Conservation (phyloP, 2,888 invertebrate genomes). For the Drosophila glabriapex region DNA sequence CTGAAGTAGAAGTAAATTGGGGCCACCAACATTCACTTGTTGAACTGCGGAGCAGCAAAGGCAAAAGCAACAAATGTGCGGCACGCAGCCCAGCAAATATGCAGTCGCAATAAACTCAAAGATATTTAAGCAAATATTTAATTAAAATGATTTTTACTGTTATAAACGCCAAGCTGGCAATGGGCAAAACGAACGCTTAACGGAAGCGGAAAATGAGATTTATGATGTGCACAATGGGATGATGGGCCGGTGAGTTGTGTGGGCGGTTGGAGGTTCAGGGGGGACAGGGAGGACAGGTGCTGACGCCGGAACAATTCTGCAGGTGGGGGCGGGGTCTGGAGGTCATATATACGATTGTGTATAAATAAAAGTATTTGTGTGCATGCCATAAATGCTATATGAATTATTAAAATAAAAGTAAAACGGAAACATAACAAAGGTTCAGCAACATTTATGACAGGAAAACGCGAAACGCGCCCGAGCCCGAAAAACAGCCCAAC, state of each 20-base stretch:
- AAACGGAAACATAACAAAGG: conserved; percentile 81
- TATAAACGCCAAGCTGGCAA: conserved; percentile 3
- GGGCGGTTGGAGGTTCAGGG: neutral
- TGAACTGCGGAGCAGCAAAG: conserved; percentile 34
- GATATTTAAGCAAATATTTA: conserved; percentile 55
- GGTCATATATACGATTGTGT: conserved; percentile 35
- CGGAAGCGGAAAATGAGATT: conserved; percentile 81
- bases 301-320: conserved; percentile 40
- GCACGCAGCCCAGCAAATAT: conserved; percentile 4
- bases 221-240: conserved; percentile 71
- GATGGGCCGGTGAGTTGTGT: neutral
- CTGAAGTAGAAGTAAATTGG: conserved; percentile 12
- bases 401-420: conserved; percentile 81
- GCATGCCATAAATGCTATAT: conserved; percentile 76
- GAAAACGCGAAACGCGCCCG: conserved; percentile 73
- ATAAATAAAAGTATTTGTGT: conserved; percentile 71
- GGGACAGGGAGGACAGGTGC: conserved; percentile 26
- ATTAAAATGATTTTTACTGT: conserved; percentile 49
- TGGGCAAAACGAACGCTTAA: conserved; percentile 54
- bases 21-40: conserved; percentile 58
- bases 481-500: conserved; percentile 50
- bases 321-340: neutral
- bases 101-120: conserved; percentile 5
- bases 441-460: conserved; percentile 80
- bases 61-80: neutral